Evolutionary conservation across 2,113 vertebrate genomes (phyloP).

Genomic region (Melanerpes aurifrons): DNA sequence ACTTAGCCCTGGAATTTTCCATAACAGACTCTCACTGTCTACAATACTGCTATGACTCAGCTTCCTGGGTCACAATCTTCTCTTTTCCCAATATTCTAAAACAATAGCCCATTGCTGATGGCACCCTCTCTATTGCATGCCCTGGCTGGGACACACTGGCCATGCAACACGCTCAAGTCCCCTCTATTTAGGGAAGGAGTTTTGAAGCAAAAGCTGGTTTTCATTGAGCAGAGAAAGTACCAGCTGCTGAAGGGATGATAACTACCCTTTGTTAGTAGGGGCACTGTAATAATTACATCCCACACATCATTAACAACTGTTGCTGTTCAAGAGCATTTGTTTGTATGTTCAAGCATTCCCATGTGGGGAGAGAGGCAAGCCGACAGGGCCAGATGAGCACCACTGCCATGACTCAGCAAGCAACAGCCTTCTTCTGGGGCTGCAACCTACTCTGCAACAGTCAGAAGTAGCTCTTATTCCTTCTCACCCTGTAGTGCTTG

Average conservation of each 20-base stretch:
- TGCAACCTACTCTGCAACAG: not conserved
- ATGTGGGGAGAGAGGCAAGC: not conserved
- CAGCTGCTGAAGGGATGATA: not conserved
- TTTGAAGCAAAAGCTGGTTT: not conserved
- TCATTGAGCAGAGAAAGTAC: slow-evolving; percentile 18
- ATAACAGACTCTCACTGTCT: slow-evolving; percentile 62
- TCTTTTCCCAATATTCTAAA: slow-evolving; percentile 9
- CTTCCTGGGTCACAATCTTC: slow-evolving; percentile 47
- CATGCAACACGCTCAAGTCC: not conserved
- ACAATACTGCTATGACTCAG: slow-evolving; percentile 47
- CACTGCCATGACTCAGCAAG: slow-evolving; percentile 12
- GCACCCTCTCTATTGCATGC: not conserved
- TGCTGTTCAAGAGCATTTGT: not conserved
- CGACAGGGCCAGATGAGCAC: not conserved
- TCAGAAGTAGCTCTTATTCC: not conserved
- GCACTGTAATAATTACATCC: not conserved
- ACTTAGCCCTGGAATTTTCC: slow-evolving; percentile 63
- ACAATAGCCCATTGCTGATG: slow-evolving; percentile 32
- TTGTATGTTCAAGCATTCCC: not conserved
- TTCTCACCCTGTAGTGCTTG: not conserved
- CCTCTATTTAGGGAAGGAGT: not conserved
- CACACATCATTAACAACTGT: not conserved
- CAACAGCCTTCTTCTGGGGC: rapidly evolving
- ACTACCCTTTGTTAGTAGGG: not conserved
- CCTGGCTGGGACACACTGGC: not conserved